These are phyloP conservation scores for Blomia tropicalis DNA, from an alignment of 2,888 invertebrate species.

Conservation along the genomic window DNA sequence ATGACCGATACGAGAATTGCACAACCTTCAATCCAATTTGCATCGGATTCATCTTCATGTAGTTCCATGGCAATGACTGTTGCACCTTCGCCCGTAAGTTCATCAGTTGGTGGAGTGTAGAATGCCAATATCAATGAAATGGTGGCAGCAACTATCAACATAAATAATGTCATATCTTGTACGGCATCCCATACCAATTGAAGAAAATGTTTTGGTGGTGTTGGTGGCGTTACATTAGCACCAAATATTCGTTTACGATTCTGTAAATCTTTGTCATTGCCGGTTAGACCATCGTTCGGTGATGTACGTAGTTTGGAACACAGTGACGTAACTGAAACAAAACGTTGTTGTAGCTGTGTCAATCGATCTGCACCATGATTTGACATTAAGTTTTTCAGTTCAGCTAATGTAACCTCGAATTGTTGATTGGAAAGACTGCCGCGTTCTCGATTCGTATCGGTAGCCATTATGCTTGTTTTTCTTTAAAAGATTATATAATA, in stretches of 20 bases:
- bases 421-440: no score
- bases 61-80: constrained; percentile 34
- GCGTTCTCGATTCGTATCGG: no score
- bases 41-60: constrained; percentile 63
- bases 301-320: constrained; percentile 86
- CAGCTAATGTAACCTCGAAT: no score
- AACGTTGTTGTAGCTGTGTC: no score
- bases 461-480: no score
- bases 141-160: constrained; percentile 80
- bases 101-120: constrained; percentile 35
- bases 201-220: constrained; percentile 96
- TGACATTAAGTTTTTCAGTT: no score
- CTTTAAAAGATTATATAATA: no score
- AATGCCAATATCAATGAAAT: constrained; percentile 87
- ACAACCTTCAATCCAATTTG: constrained; percentile 98
- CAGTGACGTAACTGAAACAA: no score
- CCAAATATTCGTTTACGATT: constrained; percentile 90
- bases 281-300: constrained; percentile 59
- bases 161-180: constrained; percentile 96
- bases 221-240: constrained; percentile 95
- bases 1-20: constrained; percentile 97
- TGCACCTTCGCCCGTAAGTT: constrained; percentile 22
- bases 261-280: constrained; percentile 51
- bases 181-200: constrained; percentile 97
- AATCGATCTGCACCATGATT: no score